Conservation (phyloP, 2,797 vertebrate genomes). For the Lateolabrax maculatus region DNA sequence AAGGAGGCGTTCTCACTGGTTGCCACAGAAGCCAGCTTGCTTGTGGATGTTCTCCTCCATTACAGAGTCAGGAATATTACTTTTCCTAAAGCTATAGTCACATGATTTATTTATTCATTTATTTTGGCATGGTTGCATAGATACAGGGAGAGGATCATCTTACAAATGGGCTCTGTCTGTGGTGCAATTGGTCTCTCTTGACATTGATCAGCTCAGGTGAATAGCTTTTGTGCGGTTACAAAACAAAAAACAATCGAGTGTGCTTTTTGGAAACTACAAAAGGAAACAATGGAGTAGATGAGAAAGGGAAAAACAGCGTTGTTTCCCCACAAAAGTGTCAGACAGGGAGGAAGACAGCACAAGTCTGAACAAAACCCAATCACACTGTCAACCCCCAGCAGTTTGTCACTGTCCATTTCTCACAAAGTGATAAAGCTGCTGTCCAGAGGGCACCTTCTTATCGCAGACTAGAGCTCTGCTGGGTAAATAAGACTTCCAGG, state of each 20-base stretch:
- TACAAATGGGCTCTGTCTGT: not conserved
- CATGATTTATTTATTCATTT: slow-evolving; percentile 7
- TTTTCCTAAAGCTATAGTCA: slow-evolving; percentile 9
- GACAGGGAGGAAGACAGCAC: not conserved
- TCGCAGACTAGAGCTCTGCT: slow-evolving; percentile 26
- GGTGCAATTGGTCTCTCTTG: slow-evolving; percentile 8
- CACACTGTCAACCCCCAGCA: slow-evolving; percentile 23
- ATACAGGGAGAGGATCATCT: not conserved
- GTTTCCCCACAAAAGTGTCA: not conserved
- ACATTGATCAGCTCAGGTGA: slow-evolving; percentile 7
- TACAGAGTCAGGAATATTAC: not conserved
- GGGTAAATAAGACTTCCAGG: slow-evolving; percentile 34
- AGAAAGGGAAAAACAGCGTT: not conserved
- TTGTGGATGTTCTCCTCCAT: slow-evolving; percentile 6
- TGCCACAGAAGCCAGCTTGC: slow-evolving; percentile 2
- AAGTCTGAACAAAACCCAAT: slow-evolving; percentile 33
- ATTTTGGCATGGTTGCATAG: slow-evolving; percentile 2
- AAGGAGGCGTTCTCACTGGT: not conserved
- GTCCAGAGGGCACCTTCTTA: slow-evolving; percentile 43
- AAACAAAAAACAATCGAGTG: not conserved
- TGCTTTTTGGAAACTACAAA: slow-evolving; percentile 23
- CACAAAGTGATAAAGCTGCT: slow-evolving; percentile 39
- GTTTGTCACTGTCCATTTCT: slow-evolving; percentile 52
- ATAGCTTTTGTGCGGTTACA: slow-evolving; percentile 13
- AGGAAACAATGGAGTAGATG: not conserved